Conservation (phyloP, 2,113 vertebrate genomes). For the Origma solitaria region DNA sequence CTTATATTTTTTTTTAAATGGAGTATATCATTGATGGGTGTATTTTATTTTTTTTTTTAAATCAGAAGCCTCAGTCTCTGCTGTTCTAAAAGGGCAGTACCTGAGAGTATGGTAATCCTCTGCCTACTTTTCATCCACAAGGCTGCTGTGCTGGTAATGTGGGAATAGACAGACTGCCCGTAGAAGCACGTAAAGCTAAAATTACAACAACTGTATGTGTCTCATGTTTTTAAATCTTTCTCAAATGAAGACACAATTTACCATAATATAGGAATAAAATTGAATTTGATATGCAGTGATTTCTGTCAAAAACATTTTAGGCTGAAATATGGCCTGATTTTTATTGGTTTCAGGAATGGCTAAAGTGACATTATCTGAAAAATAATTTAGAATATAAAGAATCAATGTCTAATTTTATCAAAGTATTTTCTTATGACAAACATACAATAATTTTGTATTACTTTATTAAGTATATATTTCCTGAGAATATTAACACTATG, state of each 20-base stretch:
- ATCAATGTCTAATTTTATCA: not conserved
- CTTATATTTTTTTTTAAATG: not conserved
- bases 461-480: not conserved
- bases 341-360: not conserved
- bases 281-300: not conserved
- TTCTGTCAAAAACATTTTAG: not conserved
- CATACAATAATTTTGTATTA: not conserved
- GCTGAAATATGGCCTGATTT: not conserved
- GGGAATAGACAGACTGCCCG: not conserved
- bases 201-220: not conserved
- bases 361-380: not conserved
- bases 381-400: not conserved
- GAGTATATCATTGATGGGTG: not conserved
- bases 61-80: not conserved
- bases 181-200: not conserved
- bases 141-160: not conserved
- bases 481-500: not conserved
- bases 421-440: not conserved
- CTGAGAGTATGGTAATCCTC: not conserved
- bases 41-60: not conserved
- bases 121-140: not conserved
- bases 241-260: not conserved
- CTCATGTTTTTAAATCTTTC: not conserved
- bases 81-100: not conserved
- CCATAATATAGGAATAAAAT: not conserved